Conservation (phyloP, 1,140 invertebrate species). For the Myzus persicae region DNA sequence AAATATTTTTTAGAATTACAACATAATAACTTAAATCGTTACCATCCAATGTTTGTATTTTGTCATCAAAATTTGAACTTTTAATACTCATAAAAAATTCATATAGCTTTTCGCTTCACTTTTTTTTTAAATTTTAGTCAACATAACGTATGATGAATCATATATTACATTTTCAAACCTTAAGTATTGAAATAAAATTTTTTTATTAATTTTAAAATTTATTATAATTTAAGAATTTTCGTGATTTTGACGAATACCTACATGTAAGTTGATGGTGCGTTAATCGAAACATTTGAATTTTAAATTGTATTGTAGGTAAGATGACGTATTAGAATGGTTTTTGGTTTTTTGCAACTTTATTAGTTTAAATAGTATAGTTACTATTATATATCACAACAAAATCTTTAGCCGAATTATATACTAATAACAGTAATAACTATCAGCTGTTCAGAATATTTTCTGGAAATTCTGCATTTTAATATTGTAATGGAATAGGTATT, state of each 20-base stretch:
- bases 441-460: too few species aligned
- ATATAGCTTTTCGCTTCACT: background rate
- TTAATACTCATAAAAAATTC: background rate
- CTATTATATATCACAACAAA: background rate
- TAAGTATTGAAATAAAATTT: too few species aligned
- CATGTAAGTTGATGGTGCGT: background rate
- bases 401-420: background rate
- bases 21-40: background rate
- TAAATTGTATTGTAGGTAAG: background rate
- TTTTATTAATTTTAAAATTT: background rate
- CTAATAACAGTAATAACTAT: background rate
- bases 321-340: background rate
- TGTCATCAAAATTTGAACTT: background rate
- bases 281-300: too few species aligned
- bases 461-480: background rate
- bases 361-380: background rate
- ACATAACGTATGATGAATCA: background rate
- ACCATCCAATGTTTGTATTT: background rate
- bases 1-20: background rate
- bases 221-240: too few species aligned
- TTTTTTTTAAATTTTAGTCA: background rate
- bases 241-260: too few species aligned
- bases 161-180: background rate
- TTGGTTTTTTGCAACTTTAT: background rate
- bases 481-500: background rate